Conservation (phyloP, 37 sponge, comb jelly and placozoan genomes). For the Diacarnus erythraeanus region DNA sequence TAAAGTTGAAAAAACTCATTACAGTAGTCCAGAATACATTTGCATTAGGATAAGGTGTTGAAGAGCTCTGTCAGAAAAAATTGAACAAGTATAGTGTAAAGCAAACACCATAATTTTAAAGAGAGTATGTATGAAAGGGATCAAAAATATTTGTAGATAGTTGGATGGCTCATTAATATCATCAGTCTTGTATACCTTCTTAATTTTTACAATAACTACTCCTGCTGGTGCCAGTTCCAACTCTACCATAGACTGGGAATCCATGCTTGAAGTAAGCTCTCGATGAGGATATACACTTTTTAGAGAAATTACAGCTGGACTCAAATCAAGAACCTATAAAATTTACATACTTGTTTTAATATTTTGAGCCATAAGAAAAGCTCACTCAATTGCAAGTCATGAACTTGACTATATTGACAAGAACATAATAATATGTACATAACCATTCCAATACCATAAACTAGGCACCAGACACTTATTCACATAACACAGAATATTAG, state of each 20-base stretch:
- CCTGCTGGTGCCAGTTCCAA: conserved; percentile 58
- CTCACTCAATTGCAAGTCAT: no score
- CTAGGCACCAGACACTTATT: no score
- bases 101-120: no score
- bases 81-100: no score
- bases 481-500: no score
- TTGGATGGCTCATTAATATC: background rate
- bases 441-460: no score
- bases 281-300: conserved; percentile 40
- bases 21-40: background rate
- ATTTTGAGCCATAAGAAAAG: conserved; percentile 22
- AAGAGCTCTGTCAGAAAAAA: background rate
- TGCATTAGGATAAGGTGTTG: background rate
- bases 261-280: conserved; percentile 40
- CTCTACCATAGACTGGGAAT: conserved; percentile 29
- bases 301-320: conserved; percentile 2
- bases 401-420: no score
- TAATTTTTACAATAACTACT: conserved; percentile 46
- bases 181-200: conserved; percentile 18
- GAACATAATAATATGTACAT: no score
- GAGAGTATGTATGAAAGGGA: background rate
- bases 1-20: conserved; percentile 24
- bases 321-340: conserved; percentile 19
- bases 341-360: conserved; percentile 23
- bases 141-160: background rate